phyloP scores from a whole-genome alignment of 1,140 invertebrate genomes.

The Camponotus pennsylvanicus region DNA sequence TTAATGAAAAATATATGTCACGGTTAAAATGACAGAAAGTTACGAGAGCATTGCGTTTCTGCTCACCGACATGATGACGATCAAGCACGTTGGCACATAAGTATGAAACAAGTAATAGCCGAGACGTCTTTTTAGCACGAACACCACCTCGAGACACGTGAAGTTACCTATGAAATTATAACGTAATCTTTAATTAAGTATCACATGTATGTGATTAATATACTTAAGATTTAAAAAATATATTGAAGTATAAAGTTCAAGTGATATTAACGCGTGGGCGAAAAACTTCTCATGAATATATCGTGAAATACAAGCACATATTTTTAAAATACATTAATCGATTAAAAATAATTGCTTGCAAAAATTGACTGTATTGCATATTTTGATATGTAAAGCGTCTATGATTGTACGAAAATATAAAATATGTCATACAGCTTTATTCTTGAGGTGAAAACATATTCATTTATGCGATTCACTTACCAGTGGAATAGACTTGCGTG shows the following conservation, averaged over 20 bases:
- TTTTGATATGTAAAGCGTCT: background rate
- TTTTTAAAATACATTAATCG: background rate
- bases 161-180: conserved; percentile 90
- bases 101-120: conserved; percentile 96
- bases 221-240: background rate
- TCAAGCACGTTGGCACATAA: conserved; percentile 95
- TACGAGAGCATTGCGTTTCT: background rate
- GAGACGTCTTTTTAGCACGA: conserved; percentile 93
- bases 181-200: background rate
- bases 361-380: background rate
- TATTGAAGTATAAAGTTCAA: background rate
- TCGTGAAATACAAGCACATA: background rate
- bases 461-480: conserved; percentile 83
- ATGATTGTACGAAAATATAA: background rate
- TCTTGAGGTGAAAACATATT: background rate
- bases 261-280: conserved; percentile 36
- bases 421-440: background rate
- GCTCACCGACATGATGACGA: conserved; percentile 95
- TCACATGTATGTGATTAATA: background rate
- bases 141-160: conserved; percentile 95
- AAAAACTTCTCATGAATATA: background rate
- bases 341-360: background rate
- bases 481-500: conserved; percentile 95
- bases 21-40: background rate
- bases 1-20: conserved; percentile 11